Evolutionary conservation across 2,113 vertebrate species (phyloP).

Genomic region (Mellivora capensis): DNA sequence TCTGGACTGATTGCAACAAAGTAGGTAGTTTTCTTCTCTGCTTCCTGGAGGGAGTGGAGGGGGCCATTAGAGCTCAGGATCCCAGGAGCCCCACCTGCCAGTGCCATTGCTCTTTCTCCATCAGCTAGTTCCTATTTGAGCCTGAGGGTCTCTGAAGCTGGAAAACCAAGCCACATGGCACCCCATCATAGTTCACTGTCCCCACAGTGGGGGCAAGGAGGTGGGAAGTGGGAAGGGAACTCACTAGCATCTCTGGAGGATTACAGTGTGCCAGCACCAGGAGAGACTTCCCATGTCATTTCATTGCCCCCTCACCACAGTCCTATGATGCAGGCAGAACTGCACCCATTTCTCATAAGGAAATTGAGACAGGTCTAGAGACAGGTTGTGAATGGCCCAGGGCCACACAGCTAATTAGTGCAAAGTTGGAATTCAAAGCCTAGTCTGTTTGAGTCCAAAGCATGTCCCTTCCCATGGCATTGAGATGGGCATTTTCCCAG

Average conservation of each 20-base stretch:
- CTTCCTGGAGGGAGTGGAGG: not conserved
- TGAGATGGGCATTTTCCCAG: not conserved
- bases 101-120: not conserved
- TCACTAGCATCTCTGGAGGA: not conserved
- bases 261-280: not conserved
- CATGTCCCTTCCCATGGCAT: not conserved
- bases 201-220: not conserved
- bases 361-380: not conserved
- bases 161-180: not conserved
- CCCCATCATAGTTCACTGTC: not conserved
- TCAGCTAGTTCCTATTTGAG: not conserved
- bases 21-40: not conserved
- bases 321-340: not conserved
- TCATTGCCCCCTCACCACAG: not conserved
- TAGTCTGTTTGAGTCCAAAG: not conserved
- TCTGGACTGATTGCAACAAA: not conserved
- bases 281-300: not conserved
- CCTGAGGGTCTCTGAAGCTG: not conserved
- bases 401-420: not conserved
- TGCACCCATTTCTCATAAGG: not conserved
- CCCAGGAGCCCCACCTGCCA: not conserved
- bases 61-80: not conserved
- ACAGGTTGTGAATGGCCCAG: not conserved
- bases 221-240: not conserved
- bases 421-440: not conserved